A percentile compares a stretch with the other conserved stretches of the same genome.
These are phyloP conservation scores for Anthrax anthrax DNA, from an alignment of 2,888 invertebrate species.

Conservation along the genomic window DNA sequence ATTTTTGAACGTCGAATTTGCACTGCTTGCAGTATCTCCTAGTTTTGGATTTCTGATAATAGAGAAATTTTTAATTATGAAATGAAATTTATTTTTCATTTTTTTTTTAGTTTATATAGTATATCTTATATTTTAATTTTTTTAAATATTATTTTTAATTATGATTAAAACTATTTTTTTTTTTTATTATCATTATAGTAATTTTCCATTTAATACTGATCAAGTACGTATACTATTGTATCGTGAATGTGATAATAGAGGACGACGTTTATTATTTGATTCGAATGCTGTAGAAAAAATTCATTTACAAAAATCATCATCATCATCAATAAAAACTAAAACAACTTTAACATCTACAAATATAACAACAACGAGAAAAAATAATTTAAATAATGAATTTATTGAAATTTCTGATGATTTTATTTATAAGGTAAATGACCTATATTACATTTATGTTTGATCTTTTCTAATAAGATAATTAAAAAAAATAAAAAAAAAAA, in stretches of 20 bases:
- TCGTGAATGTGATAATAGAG: slow-evolving; percentile 72
- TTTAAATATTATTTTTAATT: neutral
- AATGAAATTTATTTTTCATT: no score
- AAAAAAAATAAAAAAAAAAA: no score
- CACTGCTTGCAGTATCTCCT: no score
- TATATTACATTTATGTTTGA: no score
- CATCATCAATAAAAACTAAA: slow-evolving; percentile 1
- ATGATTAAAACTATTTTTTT: neutral
- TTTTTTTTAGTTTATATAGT: no score
- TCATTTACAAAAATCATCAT: slow-evolving; percentile 22
- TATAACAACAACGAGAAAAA: neutral
- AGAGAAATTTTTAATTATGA: no score
- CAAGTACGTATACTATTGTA: slow-evolving; percentile 71
- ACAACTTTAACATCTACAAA: neutral
- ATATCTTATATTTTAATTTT: no score
- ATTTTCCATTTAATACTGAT: slow-evolving; percentile 48
- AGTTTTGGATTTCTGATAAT: no score
- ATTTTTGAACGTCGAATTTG: neutral
- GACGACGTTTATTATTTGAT: slow-evolving; percentile 69
- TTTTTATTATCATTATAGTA: neutral
- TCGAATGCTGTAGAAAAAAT: slow-evolving; percentile 54
- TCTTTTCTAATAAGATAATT: no score
- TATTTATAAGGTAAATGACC: slow-evolving; percentile 46
- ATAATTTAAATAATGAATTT: slow-evolving; percentile 24
- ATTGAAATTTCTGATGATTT: slow-evolving; percentile 49